Conservation (phyloP, 2,888 invertebrate genomes). For the Meiosimyza platycephala region DNA sequence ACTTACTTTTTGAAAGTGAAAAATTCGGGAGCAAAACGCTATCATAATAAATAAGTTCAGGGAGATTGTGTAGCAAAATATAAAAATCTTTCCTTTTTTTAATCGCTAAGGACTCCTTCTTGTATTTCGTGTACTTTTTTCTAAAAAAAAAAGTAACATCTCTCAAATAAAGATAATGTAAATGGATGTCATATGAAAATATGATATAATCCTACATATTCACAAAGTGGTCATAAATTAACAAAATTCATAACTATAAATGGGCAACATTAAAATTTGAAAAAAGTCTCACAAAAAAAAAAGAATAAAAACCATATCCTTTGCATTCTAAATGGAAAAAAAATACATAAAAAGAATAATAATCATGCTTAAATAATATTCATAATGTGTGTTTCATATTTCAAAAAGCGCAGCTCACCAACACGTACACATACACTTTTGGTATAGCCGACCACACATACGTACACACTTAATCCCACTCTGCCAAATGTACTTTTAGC, state of each 20-base stretch:
- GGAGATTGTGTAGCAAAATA: no score
- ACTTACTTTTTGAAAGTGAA: no score
- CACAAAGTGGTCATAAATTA: constrained; percentile 38
- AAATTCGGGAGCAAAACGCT: no score
- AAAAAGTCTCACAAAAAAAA: constrained; percentile 4
- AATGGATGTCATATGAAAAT: constrained; percentile 28
- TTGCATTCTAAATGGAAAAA: neutral
- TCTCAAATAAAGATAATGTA: neutral
- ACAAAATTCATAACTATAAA: constrained; percentile 37
- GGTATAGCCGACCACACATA: constrained; percentile 8
- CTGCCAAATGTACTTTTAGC: constrained; percentile 33
- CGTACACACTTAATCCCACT: constrained; percentile 24
- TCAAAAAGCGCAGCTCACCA: constrained; percentile 20
- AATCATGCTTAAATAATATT: constrained; percentile 46
- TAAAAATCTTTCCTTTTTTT: no score
- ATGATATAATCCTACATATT: constrained; percentile 27
- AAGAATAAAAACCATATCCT: constrained; percentile 11
- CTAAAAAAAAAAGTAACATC: no score
- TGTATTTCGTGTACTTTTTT: no score
- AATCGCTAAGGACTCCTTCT: no score
- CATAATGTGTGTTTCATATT: constrained; percentile 43
- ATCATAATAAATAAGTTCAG: no score
- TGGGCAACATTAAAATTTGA: constrained; percentile 33
- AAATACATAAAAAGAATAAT: constrained; percentile 31
- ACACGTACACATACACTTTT: constrained; percentile 7